These are phyloP conservation scores for Centroberyx gerrardi DNA, from an alignment of 2,797 vertebrate genomes.

Conservation along the genomic window DNA sequence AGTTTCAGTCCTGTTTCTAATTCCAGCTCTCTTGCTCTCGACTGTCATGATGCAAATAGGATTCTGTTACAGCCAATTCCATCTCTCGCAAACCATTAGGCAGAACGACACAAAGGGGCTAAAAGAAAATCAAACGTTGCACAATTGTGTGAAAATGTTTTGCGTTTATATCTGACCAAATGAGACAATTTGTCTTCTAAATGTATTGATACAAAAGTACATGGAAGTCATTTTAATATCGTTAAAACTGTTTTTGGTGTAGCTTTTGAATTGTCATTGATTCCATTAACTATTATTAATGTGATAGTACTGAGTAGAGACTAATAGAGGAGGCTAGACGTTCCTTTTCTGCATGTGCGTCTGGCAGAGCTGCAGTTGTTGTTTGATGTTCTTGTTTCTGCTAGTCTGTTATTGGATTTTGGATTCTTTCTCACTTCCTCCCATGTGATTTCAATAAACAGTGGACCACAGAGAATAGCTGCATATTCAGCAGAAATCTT, in stretches of 20 bases:
- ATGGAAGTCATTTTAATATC: too few relatives aligned
- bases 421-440: conserved; percentile 5
- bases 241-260: too few relatives aligned
- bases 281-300: too few relatives aligned
- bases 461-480: background rate
- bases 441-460: conserved; percentile 38
- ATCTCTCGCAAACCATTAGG: background rate
- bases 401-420: background rate
- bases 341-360: too few relatives aligned
- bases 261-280: too few relatives aligned
- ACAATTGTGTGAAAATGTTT: background rate
- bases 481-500: background rate
- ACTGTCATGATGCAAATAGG: conserved; percentile 19
- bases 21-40: conserved; percentile 24
- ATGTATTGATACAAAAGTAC: too few relatives aligned
- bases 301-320: too few relatives aligned
- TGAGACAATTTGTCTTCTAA: conserved; percentile 14
- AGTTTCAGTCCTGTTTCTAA: conserved; percentile 19
- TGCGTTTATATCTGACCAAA: background rate
- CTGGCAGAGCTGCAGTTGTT: too few relatives aligned
- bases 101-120: background rate
- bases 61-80: conserved; percentile 37
- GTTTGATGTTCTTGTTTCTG: background rate
- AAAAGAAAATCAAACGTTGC: background rate
- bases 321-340: too few relatives aligned